Base-by-base conservation (phyloP, 2,113 vertebrate species). In the Morphnarchus princeps region DNA sequence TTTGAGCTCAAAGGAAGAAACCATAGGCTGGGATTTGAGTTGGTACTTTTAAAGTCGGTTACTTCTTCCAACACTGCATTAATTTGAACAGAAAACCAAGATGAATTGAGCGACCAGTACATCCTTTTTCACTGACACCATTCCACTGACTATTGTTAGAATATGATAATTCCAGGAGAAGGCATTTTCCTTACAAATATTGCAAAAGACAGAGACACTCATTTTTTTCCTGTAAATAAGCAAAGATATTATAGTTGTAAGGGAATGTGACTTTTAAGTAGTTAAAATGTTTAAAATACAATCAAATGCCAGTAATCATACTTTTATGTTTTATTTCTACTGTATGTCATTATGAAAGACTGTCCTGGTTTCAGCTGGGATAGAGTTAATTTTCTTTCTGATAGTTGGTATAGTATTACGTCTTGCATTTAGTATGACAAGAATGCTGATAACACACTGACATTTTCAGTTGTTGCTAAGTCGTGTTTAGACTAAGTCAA, bases 61-160 rank as follows among this genome's bases (percentile, higher is more conserved):
- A 29, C 71, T 94, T 94, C 54, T 78, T 96, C 84, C 52, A 95
- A 82, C 80, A 82, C 78, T 91, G 52, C 63, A 87, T 96, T 89
- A 95, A 96, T 91, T 89, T 47, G 55, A 96, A 84, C 25, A 57
- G 45, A 90, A 97, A 93, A 93, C 63, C 31, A 76, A 91, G 54
- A 77, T 89, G 24, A 47, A 87, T 42, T 49, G 54, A 81, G 47
- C 57, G 34, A 87, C 47, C 62, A 77, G 63, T 81, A 91, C 88
- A 91, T 76, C 54, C 57, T 71, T 58, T 83, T 93, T 80, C 74
- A 74, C 43, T 81, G 63, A 72, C 82, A 90, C 21, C 32, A 78
- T 93, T 85, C 65, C 24, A 79, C 62, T 1, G 0, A 72, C 31
- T 65, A 8, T 18, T 87, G 71, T 31, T 62, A 31, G 59, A 67